Base-by-base conservation (phyloP, 2,797 vertebrate genomes). In the Tenualosa ilisha region DNA sequence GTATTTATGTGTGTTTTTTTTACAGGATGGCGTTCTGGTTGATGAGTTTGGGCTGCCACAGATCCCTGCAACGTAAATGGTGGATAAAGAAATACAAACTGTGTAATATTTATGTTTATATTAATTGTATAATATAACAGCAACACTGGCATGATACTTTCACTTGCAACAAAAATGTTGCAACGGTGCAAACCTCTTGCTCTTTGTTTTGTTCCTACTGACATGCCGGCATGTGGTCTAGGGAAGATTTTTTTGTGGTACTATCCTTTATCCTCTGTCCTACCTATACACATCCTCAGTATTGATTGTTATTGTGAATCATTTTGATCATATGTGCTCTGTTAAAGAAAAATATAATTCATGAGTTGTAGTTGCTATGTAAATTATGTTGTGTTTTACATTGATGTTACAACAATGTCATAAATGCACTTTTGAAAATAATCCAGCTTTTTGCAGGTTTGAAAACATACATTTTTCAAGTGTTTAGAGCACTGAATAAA, bases 31-130 rank as follows among this genome's bases (percentile, higher is more conserved):
- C 0, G 97, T 99, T 46, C 87, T 99, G 94, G 98, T 99, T 93
- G 98, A 99, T 91, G 98, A 99, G 91, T 99, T 99, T 53, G 98
- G 98, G 63, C 94, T 99, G 89, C 98, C 98, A 82, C 97, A 99
- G 95, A 99, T 99, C 82, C 98, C 98, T 79, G 98, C 98, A 84
- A 96, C 97, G 89, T 99, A 98, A 95, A 92, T 5, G n/a, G 86
- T 54, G 83, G 13, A 20, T 43, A 43, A 75, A 20, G 43, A 20
- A 43, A 43, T 9, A 43, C 65, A 87, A 85, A 26, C 81, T 84
- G 63, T 72, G 84, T 22, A 88, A 88, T 12, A 75, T 75, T 37
- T 31, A 75, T 43, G 31, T 12, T 43, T 75, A 68, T 31, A 75
- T 75, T 51, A 12, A 51, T 22, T 75, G 68, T 75, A 75, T 43